Base-by-base conservation (phyloP, 2,888 invertebrate genomes). In the Patella pellucida region DNA sequence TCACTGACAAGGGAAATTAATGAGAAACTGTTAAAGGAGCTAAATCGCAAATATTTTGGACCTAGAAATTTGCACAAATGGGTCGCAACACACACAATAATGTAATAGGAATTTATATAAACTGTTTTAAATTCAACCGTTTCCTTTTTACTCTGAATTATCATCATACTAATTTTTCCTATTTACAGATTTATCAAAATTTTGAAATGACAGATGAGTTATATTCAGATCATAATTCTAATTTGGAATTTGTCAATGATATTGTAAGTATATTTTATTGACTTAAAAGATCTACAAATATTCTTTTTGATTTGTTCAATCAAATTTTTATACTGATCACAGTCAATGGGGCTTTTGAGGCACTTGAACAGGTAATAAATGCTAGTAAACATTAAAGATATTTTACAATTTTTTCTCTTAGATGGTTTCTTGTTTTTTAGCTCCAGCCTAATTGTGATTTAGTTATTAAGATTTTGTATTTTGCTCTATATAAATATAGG, bases 201-300 rank as follows among this genome's bases (percentile, higher is more conserved):
- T 88, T 87, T 81, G 88, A 89, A 71, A 83, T 85, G 79, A 82
- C 68, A 23, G 73, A 76, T 12, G 76, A 76, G n/a, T 19, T 77
- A 76, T 69, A 83, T 79, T 12, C 82, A 82, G 80, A 81, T 80
- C 2, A 79, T 78, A 79, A 82, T 76, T 78, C 86, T 7, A 86
- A 85, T 78, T 77, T 87, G 75, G 89, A 89, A 81, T 89, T 88
- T 77, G 79, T 88, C 15, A 84, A 85, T 75, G 88, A 89, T 73
- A 82, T 89, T 76, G 89, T 89, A 83, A 87, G 87, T 85, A 68
- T 15, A 27, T 41, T 54, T 4, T n/a, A 41, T 72, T 72, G 67
- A 41, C 19, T 74, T n/a, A 50, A 31, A 27, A 15, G 52, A 16
- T n/a, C 12, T n/a, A n/a, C 12, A 14, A 19, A 52, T 52, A n/a